Base-by-base conservation (phyloP, 1,140 invertebrate species). In the Zophobas morio region DNA sequence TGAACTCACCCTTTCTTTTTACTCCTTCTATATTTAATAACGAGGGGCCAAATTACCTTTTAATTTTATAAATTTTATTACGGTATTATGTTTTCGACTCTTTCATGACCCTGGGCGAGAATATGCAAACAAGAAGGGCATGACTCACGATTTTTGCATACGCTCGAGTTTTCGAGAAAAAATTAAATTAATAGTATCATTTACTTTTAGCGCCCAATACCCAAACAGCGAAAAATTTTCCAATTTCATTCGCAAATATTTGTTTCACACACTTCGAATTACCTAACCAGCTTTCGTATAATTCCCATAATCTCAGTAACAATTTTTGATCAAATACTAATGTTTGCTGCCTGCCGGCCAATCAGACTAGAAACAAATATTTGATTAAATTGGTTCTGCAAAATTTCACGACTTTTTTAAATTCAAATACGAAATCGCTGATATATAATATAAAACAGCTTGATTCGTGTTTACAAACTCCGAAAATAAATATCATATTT, bases 61-160 rank as follows among this genome's bases (percentile, higher is more conserved):
- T 66, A 66, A 66, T 66, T 66, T 66, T 42, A 66, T 42, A 66
- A 66, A 66, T 42, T 66, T 66, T 66, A 66, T 66, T 66, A 66
- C 2, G 4, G 42, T 66, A 2, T 66, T 66, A 42, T 1, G 20
- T 42, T 66, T 66, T n/a, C 20, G 4, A 37, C 54, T 66, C 33
- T 66, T 33, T 47, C 39, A 40, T 46, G 37, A n/a, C 20, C 20
- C 34, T 36, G 35, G 35, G 5, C 8, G 57, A 63, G 4, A 42
- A 20, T 51, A 51, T 51, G 49, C n/a, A 51, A 51, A 51, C 20
- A 20, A 2, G n/a, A 4, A 51, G 6, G 20, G 6, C 49, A 51
- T n/a, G 4, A 5, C 2, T 20, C 6, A 51, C 6, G 2, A 51
- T 51, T 51, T 2, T 6, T 51, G 20, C 49, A 4, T 20, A 20